Evolutionary conservation across 2,797 vertebrate species (phyloP).

Genomic region (Myotis daubentonii): DNA sequence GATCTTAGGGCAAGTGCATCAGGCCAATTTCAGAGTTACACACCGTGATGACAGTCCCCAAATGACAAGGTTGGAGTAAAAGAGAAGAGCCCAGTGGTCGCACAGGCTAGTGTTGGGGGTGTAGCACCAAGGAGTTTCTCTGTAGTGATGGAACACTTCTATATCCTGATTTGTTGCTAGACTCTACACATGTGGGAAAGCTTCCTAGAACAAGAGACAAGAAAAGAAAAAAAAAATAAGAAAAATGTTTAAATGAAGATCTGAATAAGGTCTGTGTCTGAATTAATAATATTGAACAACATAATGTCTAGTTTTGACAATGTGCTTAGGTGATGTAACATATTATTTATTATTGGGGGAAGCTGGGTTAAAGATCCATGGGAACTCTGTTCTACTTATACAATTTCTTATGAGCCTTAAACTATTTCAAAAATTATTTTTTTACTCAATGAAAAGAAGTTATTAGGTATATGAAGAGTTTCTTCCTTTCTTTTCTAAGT

Average conservation of each 20-base stretch:
- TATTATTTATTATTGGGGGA: not conserved
- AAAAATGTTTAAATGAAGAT: not conserved
- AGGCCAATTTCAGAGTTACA: not conserved
- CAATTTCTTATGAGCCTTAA: not conserved
- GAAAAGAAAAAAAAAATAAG: not conserved
- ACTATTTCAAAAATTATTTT: not conserved
- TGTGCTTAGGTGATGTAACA: not conserved
- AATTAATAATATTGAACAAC: not conserved
- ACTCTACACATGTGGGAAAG: not conserved
- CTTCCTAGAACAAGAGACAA: not conserved
- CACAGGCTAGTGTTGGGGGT: not conserved
- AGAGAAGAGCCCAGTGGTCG: not conserved
- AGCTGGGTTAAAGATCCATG: not conserved
- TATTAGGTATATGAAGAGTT: not conserved
- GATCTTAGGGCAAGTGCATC: not conserved
- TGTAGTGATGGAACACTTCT: not conserved
- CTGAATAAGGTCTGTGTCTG: not conserved
- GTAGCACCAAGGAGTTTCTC: not conserved
- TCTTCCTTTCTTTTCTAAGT: not conserved
- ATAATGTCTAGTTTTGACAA: not conserved
- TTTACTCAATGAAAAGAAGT: conserved; percentile 5
- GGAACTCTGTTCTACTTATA: not conserved
- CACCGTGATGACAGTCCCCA: not conserved
- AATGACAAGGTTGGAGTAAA: not conserved
- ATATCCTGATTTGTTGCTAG: not conserved